Evolutionary conservation across 2,113 vertebrate species (phyloP), one percentile per base, ranked within the genome.

Genomic region (Zosterops japonicus): DNA sequence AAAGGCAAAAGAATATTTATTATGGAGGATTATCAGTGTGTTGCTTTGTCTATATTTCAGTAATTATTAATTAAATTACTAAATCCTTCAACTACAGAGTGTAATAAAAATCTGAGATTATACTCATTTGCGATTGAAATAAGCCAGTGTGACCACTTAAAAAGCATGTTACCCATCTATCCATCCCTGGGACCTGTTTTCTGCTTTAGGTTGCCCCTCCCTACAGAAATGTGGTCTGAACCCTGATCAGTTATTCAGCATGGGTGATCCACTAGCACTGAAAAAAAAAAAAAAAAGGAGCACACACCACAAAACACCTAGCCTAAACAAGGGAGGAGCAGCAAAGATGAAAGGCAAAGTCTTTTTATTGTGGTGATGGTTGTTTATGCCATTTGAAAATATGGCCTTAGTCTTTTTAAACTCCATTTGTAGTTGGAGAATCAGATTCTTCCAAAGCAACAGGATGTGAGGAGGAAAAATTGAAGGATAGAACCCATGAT

Each of bases 241-340:
- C 36, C 16, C 20, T 55, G 35, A 74, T 92, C 59, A 55, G 42
- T 50, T 59, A 63, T 61, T 68, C 90, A 93, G 33, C 55, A 46
- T 41, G 85, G 67, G 72, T 80, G 79, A 95, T 90, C 88, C 68
- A 57, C 55, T 81, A 27, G 28, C 44, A 6, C 23, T 47, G 33
- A 8, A 50, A 85, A 55, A 57, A 46, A 29, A 17, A 68, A 3
- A 46, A 29, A 17, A 69, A 3, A 6, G 12, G 49, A 13, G 63
- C 47, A 17, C 63, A 35, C 29, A 46, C 74, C 78, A 47, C 70
- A 46, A 46, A 88, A 52, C 59, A 70, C 56, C 15, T 80, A 39
- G 18, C 67, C 70, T 69, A 74, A 94, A 77, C 46, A 69, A 83
- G 85, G 81, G 70, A 88, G 94, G 92, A 79, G 79, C 53, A 88